Conservation (phyloP, 2,797 vertebrate genomes). For the Lepilemur septentrionalis region DNA sequence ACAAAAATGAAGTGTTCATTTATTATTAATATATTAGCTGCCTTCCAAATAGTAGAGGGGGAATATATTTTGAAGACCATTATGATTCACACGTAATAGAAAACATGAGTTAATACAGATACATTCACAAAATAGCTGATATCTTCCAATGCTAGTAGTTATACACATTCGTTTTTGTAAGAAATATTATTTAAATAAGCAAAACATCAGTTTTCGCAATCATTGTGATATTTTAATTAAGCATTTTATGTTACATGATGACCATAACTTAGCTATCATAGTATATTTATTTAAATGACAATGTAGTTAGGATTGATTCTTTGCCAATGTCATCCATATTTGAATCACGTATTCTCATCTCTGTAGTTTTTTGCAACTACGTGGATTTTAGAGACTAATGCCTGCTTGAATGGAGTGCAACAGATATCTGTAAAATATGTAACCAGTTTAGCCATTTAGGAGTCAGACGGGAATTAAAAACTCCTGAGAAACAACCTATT, state of each 20-base stretch:
- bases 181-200: not conserved
- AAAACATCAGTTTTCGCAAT: not conserved
- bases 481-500: not conserved
- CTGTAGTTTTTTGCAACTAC: not conserved
- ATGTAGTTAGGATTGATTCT: conserved; percentile 19
- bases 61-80: not conserved
- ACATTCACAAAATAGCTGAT: not conserved
- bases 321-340: not conserved
- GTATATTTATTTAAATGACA: conserved; percentile 7
- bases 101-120: not conserved
- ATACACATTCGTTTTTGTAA: not conserved
- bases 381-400: not conserved
- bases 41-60: not conserved
- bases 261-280: not conserved
- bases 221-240: not conserved
- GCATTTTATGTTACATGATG: not conserved
- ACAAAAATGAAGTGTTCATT: not conserved
- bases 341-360: not conserved
- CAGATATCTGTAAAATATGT: not conserved
- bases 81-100: not conserved
- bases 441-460: not conserved
- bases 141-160: not conserved
- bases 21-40: not conserved
- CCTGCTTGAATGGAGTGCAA: not conserved
- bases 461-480: conserved; percentile 14